Base-by-base conservation (phyloP, 2,888 invertebrate genomes). In the Perithous albicinctus region DNA sequence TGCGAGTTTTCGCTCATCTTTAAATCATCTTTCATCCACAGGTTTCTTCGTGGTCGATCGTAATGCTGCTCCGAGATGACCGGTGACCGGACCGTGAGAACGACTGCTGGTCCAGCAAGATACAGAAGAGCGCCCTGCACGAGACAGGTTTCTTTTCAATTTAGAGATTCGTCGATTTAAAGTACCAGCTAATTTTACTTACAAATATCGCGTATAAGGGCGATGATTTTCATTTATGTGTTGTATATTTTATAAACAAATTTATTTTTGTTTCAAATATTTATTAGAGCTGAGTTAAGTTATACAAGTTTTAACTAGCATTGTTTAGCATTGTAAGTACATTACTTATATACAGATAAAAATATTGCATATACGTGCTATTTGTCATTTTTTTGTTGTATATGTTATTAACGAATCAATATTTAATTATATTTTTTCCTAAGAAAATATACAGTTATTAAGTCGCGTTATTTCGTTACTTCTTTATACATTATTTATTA, bases 41-140 rank as follows among this genome's bases (percentile, higher is more conserved):
- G 67, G 38, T 76, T 54, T 63, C 78, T 41, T 18, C 54, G 38
- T 10, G 18, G 26, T 51, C 4, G 38, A 72, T 56, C 67, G 75
- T 59, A 20, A 38, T 26, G 54, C 59, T 59, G 41, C 29, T 64
- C n/a, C 76, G 87, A 87, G 88, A 88, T 86, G 87, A 85, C 83
- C 85, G 84, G 86, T 85, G 87, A 88, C 84, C 84, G 81, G 83
- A 87, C 85, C 92, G 92, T 92, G 92, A 92, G 92, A 92, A 92
- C 85, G 41, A 79, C 38, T 76, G 81, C 85, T 87, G 89, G 89
- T 90, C 88, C 88, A 88, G 89, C 85, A 75, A 77, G 67, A 80
- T 70, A 63, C 76, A 46, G 84, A n/a, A 78, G 78, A 76, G 74
- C 64, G 73, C 76, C 73, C 76, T 82, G 80, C 74, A 18, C n/a